Base-by-base conservation (phyloP, 2,888 invertebrate species). In the Leptogaster cylindrica region DNA sequence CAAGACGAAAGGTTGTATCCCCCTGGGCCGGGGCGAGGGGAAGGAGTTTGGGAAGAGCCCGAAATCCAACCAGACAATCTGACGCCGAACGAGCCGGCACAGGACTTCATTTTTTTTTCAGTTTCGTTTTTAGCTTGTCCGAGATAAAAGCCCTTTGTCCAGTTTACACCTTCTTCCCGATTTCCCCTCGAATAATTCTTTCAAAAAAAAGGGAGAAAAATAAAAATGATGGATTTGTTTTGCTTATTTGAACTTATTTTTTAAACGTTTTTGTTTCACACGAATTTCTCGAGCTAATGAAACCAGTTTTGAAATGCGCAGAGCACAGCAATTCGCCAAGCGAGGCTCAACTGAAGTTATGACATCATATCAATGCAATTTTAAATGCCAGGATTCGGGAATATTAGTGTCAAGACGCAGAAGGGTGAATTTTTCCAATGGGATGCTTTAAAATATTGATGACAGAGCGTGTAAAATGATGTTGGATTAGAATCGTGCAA, bases 11-110 rank as follows among this genome's bases (percentile, higher is more conserved):
- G n/a, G n/a, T n/a, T n/a, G n/a, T n/a, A n/a, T n/a, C n/a, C n/a
- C n/a, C n/a, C n/a, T n/a, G n/a, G n/a, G n/a, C n/a, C n/a, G n/a
- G n/a, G n/a, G n/a, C n/a, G n/a, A n/a, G n/a, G n/a, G n/a, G n/a
- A n/a, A n/a, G n/a, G n/a, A n/a, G n/a, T n/a, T n/a, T n/a, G n/a
- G n/a, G n/a, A n/a, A n/a, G n/a, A n/a, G n/a, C n/a, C n/a, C n/a
- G 55, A 66, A 69, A 68, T 64, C 69, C 64, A 63, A 46, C 69
- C 69, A 69, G 69, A 69, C 69, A 67, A 50, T 48, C 48, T 67
- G 69, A 63, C 69, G 69, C 69, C 69, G 46, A 65, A 65, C 10
- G 51, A 65, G 51, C 61, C 61, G 61, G 61, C 61, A 28, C 12
- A 44, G 61, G 44, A 61, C n/a, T n/a, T n/a, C n/a, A 61, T 44